A percentile compares a stretch with the other conserved stretches of the same genome.
Evolutionary conservation across 2,113 vertebrate genomes (phyloP).

Genomic region (Apaloderma vittatum): DNA sequence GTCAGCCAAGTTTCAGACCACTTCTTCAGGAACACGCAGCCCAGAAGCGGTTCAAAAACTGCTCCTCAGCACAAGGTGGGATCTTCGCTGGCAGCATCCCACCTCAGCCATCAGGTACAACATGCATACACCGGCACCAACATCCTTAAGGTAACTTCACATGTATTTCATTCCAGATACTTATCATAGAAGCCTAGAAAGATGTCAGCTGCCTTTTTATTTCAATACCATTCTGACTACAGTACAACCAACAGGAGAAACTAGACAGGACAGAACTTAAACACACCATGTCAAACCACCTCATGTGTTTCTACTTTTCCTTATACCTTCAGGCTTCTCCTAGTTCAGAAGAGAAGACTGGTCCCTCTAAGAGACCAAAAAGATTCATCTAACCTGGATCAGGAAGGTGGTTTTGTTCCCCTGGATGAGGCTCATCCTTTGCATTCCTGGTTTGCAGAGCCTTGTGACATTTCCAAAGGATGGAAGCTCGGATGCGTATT

Average conservation of each 20-base stretch:
- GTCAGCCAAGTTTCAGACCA: not conserved
- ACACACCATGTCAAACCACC: not conserved
- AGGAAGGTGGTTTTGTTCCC: not conserved
- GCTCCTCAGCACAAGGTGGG: not conserved
- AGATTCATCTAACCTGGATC: not conserved
- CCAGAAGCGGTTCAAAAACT: not conserved
- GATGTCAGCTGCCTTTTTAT: not conserved
- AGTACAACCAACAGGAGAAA: not conserved
- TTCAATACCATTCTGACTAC: not conserved
- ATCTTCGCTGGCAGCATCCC: not conserved
- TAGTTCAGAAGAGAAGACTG: not conserved
- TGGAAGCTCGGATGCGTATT: not conserved
- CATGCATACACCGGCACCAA: not conserved
- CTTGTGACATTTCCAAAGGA: not conserved
- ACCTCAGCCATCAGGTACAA: not conserved
- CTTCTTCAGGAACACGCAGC: not conserved
- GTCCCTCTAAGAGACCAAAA: not conserved
- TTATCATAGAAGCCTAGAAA: not conserved
- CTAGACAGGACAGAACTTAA: fast-evolving
- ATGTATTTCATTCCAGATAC: not conserved
- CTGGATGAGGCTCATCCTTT: not conserved
- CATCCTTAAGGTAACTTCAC: not conserved
- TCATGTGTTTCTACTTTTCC: not conserved
- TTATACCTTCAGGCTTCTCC: not conserved
- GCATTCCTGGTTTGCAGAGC: not conserved